A percentile compares a stretch with the other conserved stretches of the same genome.
phyloP scores from a whole-genome alignment of 2,113 vertebrate species.

The Nothocercus julius region DNA sequence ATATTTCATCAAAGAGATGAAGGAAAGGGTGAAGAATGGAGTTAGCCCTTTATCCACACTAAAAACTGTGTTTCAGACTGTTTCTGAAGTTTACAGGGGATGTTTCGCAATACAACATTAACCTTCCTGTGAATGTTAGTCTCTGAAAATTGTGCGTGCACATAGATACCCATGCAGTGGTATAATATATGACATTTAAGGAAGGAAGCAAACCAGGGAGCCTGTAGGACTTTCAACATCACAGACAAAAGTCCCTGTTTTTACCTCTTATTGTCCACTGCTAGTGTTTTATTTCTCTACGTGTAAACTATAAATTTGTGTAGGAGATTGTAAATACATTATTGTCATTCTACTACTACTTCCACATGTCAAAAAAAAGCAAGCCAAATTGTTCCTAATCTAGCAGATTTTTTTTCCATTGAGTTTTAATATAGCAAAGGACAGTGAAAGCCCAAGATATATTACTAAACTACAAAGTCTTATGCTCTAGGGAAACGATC shows the following conservation, averaged over 20 bases:
- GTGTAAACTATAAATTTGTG: background rate
- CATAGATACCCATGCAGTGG: background rate
- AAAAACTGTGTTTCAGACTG: background rate
- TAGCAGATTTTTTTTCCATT: background rate
- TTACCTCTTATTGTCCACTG: background rate
- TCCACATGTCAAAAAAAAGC: background rate
- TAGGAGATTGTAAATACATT: background rate
- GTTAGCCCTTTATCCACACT: background rate
- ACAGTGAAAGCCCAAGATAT: background rate
- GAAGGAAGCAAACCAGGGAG: background rate
- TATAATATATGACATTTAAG: background rate
- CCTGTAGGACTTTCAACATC: background rate
- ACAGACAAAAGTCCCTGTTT: background rate
- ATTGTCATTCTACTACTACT: background rate
- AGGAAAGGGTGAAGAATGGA: background rate
- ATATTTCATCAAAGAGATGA: slow-evolving; percentile 51
- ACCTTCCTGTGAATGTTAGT: background rate
- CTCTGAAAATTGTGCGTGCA: background rate
- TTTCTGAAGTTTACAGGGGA: slow-evolving; percentile 6
- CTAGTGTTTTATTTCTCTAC: background rate
- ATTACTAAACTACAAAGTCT: background rate
- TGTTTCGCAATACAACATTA: background rate
- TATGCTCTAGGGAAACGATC: background rate
- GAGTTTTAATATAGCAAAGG: accelerated
- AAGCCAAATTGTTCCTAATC: background rate